Evolutionary conservation across 2,888 invertebrate species (phyloP).

Genomic region (Steinernema hermaphroditum): DNA sequence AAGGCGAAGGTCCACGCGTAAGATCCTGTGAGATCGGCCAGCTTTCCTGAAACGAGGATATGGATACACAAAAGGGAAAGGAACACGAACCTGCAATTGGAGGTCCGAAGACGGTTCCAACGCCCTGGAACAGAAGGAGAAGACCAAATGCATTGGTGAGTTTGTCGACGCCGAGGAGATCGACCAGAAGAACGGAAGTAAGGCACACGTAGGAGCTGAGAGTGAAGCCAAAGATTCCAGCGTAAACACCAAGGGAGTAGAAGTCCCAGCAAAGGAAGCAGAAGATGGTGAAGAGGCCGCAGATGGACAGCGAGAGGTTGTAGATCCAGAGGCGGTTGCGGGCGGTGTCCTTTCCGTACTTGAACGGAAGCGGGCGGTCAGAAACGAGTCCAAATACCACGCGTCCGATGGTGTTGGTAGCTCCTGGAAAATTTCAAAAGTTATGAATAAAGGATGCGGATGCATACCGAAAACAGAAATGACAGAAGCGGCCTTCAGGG

Average conservation of each 20-base stretch:
- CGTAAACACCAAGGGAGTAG: conserved; percentile 77
- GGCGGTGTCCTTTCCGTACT: conserved; percentile 73
- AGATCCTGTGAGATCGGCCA: conserved; percentile 78
- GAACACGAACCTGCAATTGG: conserved; percentile 77
- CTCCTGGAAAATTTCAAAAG: conserved; percentile 73
- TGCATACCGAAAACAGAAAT: conserved; percentile 55
- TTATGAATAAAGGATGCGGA: background rate
- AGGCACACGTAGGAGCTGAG: conserved; percentile 80
- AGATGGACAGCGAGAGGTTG: conserved; percentile 82
- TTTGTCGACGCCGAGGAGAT: conserved; percentile 89
- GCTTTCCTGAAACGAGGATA: conserved; percentile 80
- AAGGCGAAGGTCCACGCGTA: conserved; percentile 86
- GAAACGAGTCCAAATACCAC: conserved; percentile 79
- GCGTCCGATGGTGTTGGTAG: conserved; percentile 85
- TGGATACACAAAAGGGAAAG: too few species aligned
- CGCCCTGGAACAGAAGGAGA: conserved; percentile 88
- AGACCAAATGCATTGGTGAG: conserved; percentile 96
- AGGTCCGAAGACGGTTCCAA: conserved; percentile 82
- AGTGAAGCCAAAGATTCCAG: conserved; percentile 69
- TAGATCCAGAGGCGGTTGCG: conserved; percentile 88
- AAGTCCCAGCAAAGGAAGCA: conserved; percentile 79
- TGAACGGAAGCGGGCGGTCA: conserved; percentile 71
- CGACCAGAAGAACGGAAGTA: conserved; percentile 95
- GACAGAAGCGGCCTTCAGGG: conserved; percentile 49
- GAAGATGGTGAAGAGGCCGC: conserved; percentile 84